Evolutionary conservation across 2,888 invertebrate species (phyloP), one percentile per base, ranked within the genome.

Genomic region (Pseudanteris insignis): DNA sequence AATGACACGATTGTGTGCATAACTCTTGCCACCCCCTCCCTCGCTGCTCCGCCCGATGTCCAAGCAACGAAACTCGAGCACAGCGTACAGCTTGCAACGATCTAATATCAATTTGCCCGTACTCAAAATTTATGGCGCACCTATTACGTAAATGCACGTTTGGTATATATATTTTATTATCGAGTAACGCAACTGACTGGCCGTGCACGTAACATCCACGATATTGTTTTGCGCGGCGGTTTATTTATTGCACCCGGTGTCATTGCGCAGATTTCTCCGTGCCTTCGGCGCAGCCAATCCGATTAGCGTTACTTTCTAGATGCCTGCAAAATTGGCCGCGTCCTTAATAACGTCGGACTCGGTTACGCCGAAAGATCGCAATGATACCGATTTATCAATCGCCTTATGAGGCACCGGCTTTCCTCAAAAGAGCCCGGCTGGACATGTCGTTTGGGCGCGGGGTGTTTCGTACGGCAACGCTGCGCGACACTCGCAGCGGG

Each of bases 401-500:
- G 55, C 48, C 55, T 37, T 46, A 43, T 43, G 55, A 57, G 50
- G 51, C 40, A 44, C 46, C 50, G 55, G 30, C 36, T 46, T 50
- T 50, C 55, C 55, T 50, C 51, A 60, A 60, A 58, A 51, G 48
- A n/a, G 57, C 50, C 24, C 9, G 21, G 47, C 24, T 40, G 34
- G 57, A n/a, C n/a, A n/a, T n/a, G n/a, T n/a, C n/a, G n/a, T n/a
- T n/a, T n/a, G n/a, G 57, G 13, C 40, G 50, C 41, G 44, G 48
- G 48, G 43, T 40, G 59, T n/a, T n/a, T n/a, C n/a, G n/a, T n/a
- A n/a, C n/a, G n/a, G n/a, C 70, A 70, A 70, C 68, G 71, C 70
- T 64, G 66, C 74, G 77, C 75, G 77, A 77, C 77, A 77, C 72
- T 75, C 75, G 70, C 77, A 71, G 73, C 73, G 73, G 74, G 76